Conservation (phyloP, 2,113 vertebrate genomes). For the Leucoraja erinaceus region DNA sequence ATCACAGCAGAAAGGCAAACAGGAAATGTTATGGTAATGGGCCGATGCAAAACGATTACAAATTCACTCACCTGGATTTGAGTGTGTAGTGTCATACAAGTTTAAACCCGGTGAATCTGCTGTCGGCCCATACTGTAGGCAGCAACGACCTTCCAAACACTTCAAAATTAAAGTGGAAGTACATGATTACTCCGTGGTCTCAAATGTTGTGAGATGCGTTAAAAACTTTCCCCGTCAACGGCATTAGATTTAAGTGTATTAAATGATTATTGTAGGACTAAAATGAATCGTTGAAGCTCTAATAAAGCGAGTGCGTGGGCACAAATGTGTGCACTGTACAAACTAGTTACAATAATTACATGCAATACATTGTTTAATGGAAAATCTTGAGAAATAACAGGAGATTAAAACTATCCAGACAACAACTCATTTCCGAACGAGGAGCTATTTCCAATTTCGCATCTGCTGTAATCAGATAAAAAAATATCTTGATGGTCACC, state of each 20-base stretch:
- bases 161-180: conserved; percentile 8
- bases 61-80: background rate
- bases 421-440: background rate
- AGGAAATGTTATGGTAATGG: background rate
- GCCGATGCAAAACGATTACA: background rate
- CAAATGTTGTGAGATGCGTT: background rate
- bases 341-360: background rate
- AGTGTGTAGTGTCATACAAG: background rate
- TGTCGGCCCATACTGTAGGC: background rate
- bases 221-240: background rate
- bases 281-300: background rate
- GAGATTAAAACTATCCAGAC: background rate
- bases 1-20: background rate
- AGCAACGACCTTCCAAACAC: background rate
- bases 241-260: background rate
- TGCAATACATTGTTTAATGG: background rate
- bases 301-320: background rate
- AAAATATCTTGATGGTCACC: background rate
- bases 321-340: background rate
- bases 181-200: background rate
- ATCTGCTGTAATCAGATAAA: background rate
- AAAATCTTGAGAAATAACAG: background rate
- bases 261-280: background rate
- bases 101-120: background rate
- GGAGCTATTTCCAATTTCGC: background rate